phyloP scores from a whole-genome alignment of 1,140 invertebrate species.

The Drosophila cardini region DNA sequence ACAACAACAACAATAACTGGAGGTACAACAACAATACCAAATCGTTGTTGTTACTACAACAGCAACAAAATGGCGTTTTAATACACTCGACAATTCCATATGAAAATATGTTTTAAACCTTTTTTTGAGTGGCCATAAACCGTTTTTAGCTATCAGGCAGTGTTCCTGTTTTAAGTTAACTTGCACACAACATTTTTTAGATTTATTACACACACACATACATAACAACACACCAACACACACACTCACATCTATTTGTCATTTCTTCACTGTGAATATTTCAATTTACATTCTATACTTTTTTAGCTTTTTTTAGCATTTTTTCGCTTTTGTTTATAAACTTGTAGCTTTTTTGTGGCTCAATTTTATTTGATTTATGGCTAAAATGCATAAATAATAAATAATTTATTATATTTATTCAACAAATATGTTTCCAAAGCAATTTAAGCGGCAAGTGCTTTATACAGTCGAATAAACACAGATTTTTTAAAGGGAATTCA shows the following conservation, averaged over 20 bases:
- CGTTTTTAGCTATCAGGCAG: slow-evolving; percentile 30
- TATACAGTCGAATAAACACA: background rate
- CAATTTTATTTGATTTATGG: slow-evolving; percentile 36
- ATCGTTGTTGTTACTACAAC: background rate
- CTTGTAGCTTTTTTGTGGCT: slow-evolving; percentile 45
- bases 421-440: background rate
- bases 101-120: slow-evolving; percentile 68
- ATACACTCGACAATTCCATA: slow-evolving; percentile 51
- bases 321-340: slow-evolving; percentile 65
- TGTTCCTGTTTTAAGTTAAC: slow-evolving; percentile 36
- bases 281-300: slow-evolving; percentile 58
- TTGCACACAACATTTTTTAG: slow-evolving; percentile 16
- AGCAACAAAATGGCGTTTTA: slow-evolving; percentile 46
- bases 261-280: slow-evolving; percentile 55
- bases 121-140: slow-evolving; percentile 70
- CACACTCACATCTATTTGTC: slow-evolving; percentile 23
- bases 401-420: slow-evolving; percentile 20
- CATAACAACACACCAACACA: background rate
- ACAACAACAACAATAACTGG: background rate
- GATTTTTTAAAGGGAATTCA: no score
- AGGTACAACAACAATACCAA: background rate
- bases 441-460: background rate
- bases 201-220: background rate
- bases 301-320: slow-evolving; percentile 3
- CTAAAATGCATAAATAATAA: background rate